Base-by-base conservation (phyloP, 2,888 invertebrate genomes). In the Agelastica alni region DNA sequence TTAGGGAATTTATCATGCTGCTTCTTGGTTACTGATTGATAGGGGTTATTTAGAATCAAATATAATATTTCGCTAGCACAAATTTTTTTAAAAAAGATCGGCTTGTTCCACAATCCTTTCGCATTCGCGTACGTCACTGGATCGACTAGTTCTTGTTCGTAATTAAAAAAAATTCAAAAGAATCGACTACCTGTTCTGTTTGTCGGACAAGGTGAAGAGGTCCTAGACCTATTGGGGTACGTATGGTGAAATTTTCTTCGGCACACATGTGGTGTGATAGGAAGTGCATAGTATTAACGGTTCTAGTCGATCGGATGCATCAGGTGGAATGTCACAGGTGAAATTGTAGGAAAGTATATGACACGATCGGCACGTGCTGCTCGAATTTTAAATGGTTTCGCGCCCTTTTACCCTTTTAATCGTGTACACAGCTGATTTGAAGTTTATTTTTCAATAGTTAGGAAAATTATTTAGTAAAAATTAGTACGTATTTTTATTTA, bases 241-340 rank as follows among this genome's bases (percentile, higher is more conserved):
- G 65, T 61, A 65, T 65, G 67, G 49, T 44, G 53, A 42, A 46
- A 53, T 57, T n/a, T 57, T 46, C 37, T 36, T 28, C 34, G 31
- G n/a, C 41, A 28, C 52, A 37, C 53, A 57, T 56, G 54, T n/a
- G n/a, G n/a, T n/a, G n/a, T 52, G 49, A 53, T 54, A 56, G 53
- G 57, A 60, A 60, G 48, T 45, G 60, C 54, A 56, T 56, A 26
- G 44, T 54, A 56, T 61, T 68, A 70, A 70, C 70, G 70, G 70
- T 62, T 61, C 60, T 53, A 58, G 56, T 58, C 58, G 60, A 64
- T 60, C 57, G 60, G 58, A 58, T 62, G 66, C 63, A 69, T 71
- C 70, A 71, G 70, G 70, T 71, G 70, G 66, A 66, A 64, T 63
- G 68, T 65, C 66, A 70, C 71, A 71, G 71, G 71, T 72, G 72